Evolutionary conservation across 2,888 invertebrate genomes (phyloP).

Genomic region (Cataglyphis rosenhaueri): DNA sequence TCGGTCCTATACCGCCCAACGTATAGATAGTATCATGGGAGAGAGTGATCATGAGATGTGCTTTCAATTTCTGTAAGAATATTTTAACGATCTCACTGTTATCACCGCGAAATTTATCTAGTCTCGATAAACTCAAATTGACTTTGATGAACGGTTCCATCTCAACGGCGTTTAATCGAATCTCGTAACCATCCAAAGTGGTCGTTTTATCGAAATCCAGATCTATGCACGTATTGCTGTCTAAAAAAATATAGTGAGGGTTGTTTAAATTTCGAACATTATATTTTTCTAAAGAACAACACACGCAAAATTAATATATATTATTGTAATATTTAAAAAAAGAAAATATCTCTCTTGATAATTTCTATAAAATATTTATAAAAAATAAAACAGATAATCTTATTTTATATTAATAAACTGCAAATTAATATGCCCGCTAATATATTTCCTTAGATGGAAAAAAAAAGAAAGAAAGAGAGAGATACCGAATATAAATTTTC

Average conservation of each 20-base stretch:
- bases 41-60: slow-evolving; percentile 45
- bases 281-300: not conserved
- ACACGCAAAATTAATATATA: not conserved
- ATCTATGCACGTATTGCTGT: slow-evolving; percentile 55
- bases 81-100: slow-evolving; percentile 66
- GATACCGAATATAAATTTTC: slow-evolving; percentile 44
- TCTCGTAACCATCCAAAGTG: slow-evolving; percentile 62
- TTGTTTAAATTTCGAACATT: not conserved
- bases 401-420: not conserved
- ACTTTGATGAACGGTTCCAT: slow-evolving; percentile 61
- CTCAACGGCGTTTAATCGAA: slow-evolving; percentile 65
- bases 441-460: not conserved
- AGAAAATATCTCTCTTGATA: not conserved
- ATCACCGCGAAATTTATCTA: slow-evolving; percentile 65
- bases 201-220: slow-evolving; percentile 65
- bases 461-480: not conserved
- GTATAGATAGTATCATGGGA: slow-evolving; percentile 42
- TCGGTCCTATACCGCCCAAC: slow-evolving; percentile 56
- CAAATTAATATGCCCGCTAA: not conserved
- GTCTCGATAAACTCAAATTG: slow-evolving; percentile 20
- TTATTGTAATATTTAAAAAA: not conserved
- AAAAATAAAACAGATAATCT: not conserved
- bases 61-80: slow-evolving; percentile 63
- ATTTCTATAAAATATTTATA: not conserved
- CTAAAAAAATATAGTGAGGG: slow-evolving; percentile 37